A percentile compares a stretch with the other conserved stretches of the same genome.
phyloP scores from a whole-genome alignment of 2,888 invertebrate species.

The Dorcus parallelipipedus region DNA sequence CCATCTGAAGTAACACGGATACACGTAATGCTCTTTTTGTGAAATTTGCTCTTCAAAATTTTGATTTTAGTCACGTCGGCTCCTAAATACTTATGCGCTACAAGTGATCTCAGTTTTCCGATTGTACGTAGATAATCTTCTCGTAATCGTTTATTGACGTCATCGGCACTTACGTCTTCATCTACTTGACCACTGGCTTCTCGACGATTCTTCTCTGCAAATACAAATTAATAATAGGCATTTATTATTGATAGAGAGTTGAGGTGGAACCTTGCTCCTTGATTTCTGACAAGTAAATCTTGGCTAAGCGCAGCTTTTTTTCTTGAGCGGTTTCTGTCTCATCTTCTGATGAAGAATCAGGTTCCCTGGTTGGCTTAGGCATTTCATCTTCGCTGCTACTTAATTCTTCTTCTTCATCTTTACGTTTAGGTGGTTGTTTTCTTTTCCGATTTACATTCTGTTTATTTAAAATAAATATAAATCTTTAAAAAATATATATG shows the following conservation, averaged over 20 bases:
- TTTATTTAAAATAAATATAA: neutral
- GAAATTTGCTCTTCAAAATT: constrained; percentile 70
- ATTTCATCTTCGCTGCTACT: constrained; percentile 62
- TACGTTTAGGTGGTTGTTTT: constrained; percentile 1
- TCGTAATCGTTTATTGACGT: constrained; percentile 51
- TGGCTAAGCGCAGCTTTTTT: constrained; percentile 84
- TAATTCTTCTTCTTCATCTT: constrained; percentile 55
- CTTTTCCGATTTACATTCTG: constrained; percentile 3
- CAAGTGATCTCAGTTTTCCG: constrained; percentile 71
- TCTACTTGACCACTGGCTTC: neutral
- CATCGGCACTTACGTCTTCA: neutral
- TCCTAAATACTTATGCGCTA: constrained; percentile 63
- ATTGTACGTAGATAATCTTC: constrained; percentile 84
- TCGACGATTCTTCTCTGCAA: constrained; percentile 3
- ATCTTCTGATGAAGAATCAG: constrained; percentile 53
- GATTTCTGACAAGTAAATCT: constrained; percentile 84
- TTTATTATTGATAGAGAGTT: neutral
- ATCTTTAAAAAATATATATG: neutral
- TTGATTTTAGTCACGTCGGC: constrained; percentile 47
- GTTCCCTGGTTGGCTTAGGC: constrained; percentile 46
- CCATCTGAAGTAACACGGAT: constrained; percentile 74
- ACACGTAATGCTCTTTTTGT: constrained; percentile 76
- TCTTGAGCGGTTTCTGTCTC: constrained; percentile 84
- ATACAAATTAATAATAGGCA: neutral
- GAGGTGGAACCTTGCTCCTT: constrained; percentile 63